Base-by-base conservation (phyloP, 30 jellyfish, hydroid and myxozoan genomes). In the Hydractinia symbiolongicarpus region DNA sequence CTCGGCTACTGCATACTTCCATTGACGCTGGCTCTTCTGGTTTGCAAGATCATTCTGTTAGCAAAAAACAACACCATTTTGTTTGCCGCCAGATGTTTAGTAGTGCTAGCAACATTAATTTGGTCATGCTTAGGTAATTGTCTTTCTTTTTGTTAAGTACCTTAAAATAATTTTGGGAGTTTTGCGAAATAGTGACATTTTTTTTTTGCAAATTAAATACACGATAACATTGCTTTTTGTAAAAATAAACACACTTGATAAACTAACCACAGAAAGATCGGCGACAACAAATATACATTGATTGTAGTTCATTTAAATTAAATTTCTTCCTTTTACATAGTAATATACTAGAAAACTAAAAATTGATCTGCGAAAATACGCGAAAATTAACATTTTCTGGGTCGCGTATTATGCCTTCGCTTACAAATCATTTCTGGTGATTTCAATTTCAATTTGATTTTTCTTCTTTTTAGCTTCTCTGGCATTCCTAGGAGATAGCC, bases 1-100 rank as follows among this genome's bases (percentile, higher is more conserved):
- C 97, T 90, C 75, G 97, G 97, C 13, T 90, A 90, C 82, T 90
- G 97, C 57, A 90, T 90, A 52, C 84, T 90, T 4, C 97, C 97
- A 57, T 76, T 90, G 67, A 86, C 89, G 11, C 54, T 84, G 55
- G 97, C 93, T 9, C 67, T 90, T 61, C 58, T 90, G 54, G 84
- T 82, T 16, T 90, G 97, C 83, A 90, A 90, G 67, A 62, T 84
- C 13, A 77, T 90, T 30, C 86, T 90, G 30, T 76, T 85, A 4
- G 84, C 90, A 4, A 84, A 83, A 86, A 17, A 81, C 89, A 49
- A 55, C 73, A 84, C 95, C 10, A 77, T 74, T 4, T 61, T 90
- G 56, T 90, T 90, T 90, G 95, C 97, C 30, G 67, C 81, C 14
- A 76, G 97, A 55, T 90, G 97, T 55, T 8, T 85, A 69, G 88